Base-by-base conservation (phyloP, 2,797 vertebrate species). In the Xenentodon cancila region DNA sequence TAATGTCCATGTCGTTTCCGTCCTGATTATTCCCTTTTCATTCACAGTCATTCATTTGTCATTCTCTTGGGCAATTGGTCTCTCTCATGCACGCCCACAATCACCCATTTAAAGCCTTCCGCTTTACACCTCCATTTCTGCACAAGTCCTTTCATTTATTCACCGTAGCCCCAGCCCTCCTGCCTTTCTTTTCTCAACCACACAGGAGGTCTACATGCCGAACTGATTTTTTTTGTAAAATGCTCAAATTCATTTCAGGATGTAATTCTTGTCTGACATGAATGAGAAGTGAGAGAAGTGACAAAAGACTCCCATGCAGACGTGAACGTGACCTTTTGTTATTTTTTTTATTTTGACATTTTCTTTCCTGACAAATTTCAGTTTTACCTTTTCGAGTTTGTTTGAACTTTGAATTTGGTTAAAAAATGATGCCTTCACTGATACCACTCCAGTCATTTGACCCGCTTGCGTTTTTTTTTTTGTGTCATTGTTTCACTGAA, bases 131-230 rank as follows among this genome's bases (percentile, higher is more conserved):
- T n/a, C 20, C 54, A 18, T 21, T 44, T 59, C 40, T 59, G 32
- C 62, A 47, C 46, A 25, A 17, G 54, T 71, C 27, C 25, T n/a
- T 51, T 66, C 17, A 68, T 71, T 75, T 68, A 81, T 77, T 65
- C 19, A 52, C 54, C 4, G n/a, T 42, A 55, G 45, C 53, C 46
- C 45, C 51, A 3, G 32, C 21, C 44, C 18, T 22, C 43, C 8
- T 19, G 34, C 51, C 30, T 40, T 45, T 6, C 49, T 64, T 46
- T 17, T 7, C 1, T 8, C 0, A 16, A 47, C 40, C 42, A 46
- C 53, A 64, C 15, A 5, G 1, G 54, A 68, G 40, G 43, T 27
- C 42, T 17, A 64, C 47, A 61, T 12, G 45, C 68, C 17, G 48
- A 15, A 43, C 15, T 22, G n/a, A n/a, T 15, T 17, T 44, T 56